Evolutionary conservation across 2,797 vertebrate species (phyloP), one percentile per base, ranked within the genome.

Genomic region (Gymnoscopelus microlampas): DNA sequence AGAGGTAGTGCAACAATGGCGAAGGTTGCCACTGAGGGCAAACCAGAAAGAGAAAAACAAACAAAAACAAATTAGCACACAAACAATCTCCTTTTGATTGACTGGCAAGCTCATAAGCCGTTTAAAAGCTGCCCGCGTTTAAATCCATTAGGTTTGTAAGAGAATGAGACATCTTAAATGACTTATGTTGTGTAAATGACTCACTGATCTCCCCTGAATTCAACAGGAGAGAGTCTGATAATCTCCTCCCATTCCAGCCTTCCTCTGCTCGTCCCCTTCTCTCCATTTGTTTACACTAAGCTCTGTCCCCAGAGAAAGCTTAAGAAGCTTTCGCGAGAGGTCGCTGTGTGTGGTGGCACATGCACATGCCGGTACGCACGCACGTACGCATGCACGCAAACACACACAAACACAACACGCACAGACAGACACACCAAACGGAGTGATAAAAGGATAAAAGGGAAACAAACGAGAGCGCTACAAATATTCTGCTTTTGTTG

Each of bases 251-350:
- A 81, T 77, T 83, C 82, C 87, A 70, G 78, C 72, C 87, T 81
- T 84, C 82, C 13, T 58, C 69, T 29, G n/a, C 14, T 13, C 54
- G 81, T 79, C 58, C 15, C 75, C 58, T 82, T 69, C 80, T 75
- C 82, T 80, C 75, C 83, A 84, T 90, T 90, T 92, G 90, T 90
- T 90, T 92, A 91, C 89, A 86, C 88, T 91, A 90, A 91, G 88
- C 91, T 82, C 81, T 87, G 82, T 83, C 88, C 84, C 85, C 83
- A 74, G 84, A 87, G 88, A 83, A 90, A 75, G 91, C 85, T 91
- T 91, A 90, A 91, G 83, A 85, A 82, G 89, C 78, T 89, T 91
- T 91, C 90, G 85, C 53, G 78, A 77, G 72, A 74, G 84, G 82
- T 69, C 78, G 76, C 83, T 78, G 87, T 85, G 85, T 88, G 81